phyloP scores from a whole-genome alignment of 2,113 vertebrate species.

The Telmatochromis bifrenatus region DNA sequence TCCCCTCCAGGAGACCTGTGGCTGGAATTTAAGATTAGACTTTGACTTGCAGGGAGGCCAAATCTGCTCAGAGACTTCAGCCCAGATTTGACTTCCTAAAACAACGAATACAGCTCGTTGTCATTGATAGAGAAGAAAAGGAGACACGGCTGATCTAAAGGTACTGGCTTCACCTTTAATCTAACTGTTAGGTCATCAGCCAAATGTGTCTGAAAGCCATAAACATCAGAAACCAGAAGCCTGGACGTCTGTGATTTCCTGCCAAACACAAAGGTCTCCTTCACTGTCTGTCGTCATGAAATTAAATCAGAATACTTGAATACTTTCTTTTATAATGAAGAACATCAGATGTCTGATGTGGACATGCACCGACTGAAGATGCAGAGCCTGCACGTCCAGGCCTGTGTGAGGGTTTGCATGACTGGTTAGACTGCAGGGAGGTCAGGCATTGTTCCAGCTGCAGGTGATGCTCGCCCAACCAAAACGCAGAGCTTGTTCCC shows the following conservation, averaged over 20 bases:
- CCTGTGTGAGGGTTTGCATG: background rate
- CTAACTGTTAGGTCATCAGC: constrained; percentile 1
- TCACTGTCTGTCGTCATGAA: background rate
- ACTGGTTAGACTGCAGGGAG: background rate
- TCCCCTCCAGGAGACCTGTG: background rate
- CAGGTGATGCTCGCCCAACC: background rate
- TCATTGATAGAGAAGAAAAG: background rate
- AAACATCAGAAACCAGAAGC: background rate
- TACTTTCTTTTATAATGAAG: background rate
- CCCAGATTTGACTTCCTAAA: background rate
- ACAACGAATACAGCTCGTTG: background rate
- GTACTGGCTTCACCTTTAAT: background rate
- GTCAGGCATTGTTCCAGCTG: background rate
- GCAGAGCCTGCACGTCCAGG: background rate
- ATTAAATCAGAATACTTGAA: background rate
- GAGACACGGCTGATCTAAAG: background rate
- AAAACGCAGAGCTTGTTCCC: background rate
- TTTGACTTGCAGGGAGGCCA: background rate
- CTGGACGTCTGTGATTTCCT: constrained; percentile 16
- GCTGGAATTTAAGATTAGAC: background rate
- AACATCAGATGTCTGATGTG: background rate
- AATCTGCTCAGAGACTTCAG: background rate
- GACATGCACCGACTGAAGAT: background rate
- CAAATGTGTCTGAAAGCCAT: background rate
- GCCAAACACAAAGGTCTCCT: background rate